Evolutionary conservation across 2,888 invertebrate genomes (phyloP).

Genomic region (Minunthozetes semirufus): DNA sequence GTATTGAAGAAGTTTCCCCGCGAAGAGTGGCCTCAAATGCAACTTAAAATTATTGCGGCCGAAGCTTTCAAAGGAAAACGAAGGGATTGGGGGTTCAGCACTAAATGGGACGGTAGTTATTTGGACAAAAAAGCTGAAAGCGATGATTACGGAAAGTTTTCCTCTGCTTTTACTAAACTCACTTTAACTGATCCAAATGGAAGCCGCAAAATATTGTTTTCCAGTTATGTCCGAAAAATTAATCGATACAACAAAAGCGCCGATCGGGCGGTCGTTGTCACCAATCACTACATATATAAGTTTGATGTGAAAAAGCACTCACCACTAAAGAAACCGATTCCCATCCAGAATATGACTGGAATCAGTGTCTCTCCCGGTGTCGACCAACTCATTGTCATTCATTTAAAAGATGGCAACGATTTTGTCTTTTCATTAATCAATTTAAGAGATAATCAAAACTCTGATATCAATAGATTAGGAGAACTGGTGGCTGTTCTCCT

Average conservation of each 20-base stretch:
- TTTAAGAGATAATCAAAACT: conserved; percentile 40
- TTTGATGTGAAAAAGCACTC: conserved; percentile 77
- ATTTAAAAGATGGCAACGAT: conserved; percentile 80
- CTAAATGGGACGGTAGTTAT: conserved; percentile 80
- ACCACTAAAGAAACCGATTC: conserved; percentile 74
- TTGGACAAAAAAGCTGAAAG: conserved; percentile 62
- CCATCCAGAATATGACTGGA: conserved; percentile 72
- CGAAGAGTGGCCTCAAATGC: conserved; percentile 78
- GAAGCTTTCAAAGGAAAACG: conserved; percentile 63
- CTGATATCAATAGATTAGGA: conserved; percentile 68
- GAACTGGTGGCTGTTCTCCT: conserved; percentile 76
- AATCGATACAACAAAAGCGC: conserved; percentile 69
- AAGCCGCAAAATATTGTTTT: conserved; percentile 60
- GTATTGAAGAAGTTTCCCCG: conserved; percentile 70
- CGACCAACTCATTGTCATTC: conserved; percentile 79
- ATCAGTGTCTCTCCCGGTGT: conserved; percentile 75
- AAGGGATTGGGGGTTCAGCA: conserved; percentile 64
- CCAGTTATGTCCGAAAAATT: conserved; percentile 63
- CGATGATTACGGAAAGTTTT: conserved; percentile 58
- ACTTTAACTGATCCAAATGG: conserved; percentile 57
- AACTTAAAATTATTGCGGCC: conserved; percentile 65
- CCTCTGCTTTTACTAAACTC: conserved; percentile 61
- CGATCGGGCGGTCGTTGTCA: conserved; percentile 78
- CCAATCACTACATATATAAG: conserved; percentile 76
- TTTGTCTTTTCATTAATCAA: conserved; percentile 67